phyloP scores from a whole-genome alignment of 1,140 invertebrate genomes.

The Atta texana region DNA sequence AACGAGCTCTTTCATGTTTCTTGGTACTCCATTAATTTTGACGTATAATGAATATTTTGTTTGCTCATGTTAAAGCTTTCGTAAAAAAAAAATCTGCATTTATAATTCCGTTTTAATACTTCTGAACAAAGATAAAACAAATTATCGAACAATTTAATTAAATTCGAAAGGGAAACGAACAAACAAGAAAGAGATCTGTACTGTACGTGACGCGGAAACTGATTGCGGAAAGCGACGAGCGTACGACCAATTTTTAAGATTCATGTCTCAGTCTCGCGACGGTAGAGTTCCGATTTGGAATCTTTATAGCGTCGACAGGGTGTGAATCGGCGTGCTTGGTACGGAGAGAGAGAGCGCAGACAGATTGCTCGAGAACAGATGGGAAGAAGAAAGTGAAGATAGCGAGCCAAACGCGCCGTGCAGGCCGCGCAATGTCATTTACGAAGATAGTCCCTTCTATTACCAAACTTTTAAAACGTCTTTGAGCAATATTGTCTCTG shows the following conservation, averaged over 20 bases:
- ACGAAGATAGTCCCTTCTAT: constrained; percentile 66
- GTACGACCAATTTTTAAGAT: constrained; percentile 60
- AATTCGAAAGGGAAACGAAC: constrained; percentile 1
- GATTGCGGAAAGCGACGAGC: constrained; percentile 22
- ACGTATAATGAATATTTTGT: background rate
- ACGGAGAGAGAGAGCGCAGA: background rate
- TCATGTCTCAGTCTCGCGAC: constrained; percentile 14
- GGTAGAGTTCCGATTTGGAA: constrained; percentile 62
- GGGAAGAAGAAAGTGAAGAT: background rate
- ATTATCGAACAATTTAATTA: constrained; percentile 34
- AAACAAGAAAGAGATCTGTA: background rate
- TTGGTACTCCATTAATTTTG: constrained; percentile 11
- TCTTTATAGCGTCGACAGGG: background rate
- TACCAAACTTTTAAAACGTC: constrained; percentile 78
- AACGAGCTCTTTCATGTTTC: constrained; percentile 11
- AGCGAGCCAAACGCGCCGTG: constrained; percentile 12
- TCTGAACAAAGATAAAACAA: background rate
- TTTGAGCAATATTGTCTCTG: constrained; percentile 74
- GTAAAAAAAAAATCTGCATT: constrained; percentile 1
- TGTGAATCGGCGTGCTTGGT: background rate
- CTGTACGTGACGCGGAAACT: constrained; percentile 27
- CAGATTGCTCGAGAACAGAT: background rate
- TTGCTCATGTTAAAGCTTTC: background rate
- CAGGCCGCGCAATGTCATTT: constrained; percentile 5
- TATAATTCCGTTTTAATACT: constrained; percentile 15